phyloP scores from a whole-genome alignment of 2,888 invertebrate species.

The Nomada hirtipes region DNA sequence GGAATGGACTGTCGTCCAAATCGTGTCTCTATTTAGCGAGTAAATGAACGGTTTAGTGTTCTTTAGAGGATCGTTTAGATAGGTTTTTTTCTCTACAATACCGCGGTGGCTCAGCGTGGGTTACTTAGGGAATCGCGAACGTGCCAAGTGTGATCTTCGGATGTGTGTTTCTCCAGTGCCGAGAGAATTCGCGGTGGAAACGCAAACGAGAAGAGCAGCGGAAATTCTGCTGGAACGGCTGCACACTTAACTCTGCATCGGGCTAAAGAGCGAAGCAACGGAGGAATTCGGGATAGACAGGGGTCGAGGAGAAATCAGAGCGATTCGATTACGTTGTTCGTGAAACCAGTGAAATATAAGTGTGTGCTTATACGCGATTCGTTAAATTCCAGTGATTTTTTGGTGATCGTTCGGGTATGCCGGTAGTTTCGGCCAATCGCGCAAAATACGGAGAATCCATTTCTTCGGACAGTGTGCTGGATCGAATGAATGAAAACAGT shows the following conservation, averaged over 20 bases:
- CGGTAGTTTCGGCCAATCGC: constrained; percentile 32
- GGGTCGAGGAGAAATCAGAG: neutral
- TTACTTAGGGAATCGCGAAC: constrained; percentile 66
- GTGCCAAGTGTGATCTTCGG: constrained; percentile 74
- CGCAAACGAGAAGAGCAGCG: constrained; percentile 23
- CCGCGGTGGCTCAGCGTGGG: constrained; percentile 80
- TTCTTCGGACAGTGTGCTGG: constrained; percentile 33
- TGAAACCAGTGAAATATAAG: constrained; percentile 59
- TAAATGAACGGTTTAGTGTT: constrained; percentile 79
- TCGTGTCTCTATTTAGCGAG: constrained; percentile 79
- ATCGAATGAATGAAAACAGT: constrained; percentile 44
- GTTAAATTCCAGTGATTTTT: constrained; percentile 61
- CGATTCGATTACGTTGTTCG: constrained; percentile 28
- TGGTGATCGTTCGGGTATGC: constrained; percentile 46
- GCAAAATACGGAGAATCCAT: constrained; percentile 22
- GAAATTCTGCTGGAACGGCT: constrained; percentile 1
- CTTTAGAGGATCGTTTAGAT: constrained; percentile 80
- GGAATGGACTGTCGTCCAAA: constrained; percentile 64
- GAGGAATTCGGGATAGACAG: constrained; percentile 21
- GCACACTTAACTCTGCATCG: constrained; percentile 6
- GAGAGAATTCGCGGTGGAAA: constrained; percentile 37
- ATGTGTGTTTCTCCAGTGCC: constrained; percentile 60
- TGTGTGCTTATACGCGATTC: constrained; percentile 43
- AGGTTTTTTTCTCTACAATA: constrained; percentile 78
- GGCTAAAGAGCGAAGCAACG: constrained; percentile 6